Percentiles rank a stretch among this genome's conserved stretches.
phyloP scores from a whole-genome alignment of 2,113 vertebrate species.

The Motacilla alba region DNA sequence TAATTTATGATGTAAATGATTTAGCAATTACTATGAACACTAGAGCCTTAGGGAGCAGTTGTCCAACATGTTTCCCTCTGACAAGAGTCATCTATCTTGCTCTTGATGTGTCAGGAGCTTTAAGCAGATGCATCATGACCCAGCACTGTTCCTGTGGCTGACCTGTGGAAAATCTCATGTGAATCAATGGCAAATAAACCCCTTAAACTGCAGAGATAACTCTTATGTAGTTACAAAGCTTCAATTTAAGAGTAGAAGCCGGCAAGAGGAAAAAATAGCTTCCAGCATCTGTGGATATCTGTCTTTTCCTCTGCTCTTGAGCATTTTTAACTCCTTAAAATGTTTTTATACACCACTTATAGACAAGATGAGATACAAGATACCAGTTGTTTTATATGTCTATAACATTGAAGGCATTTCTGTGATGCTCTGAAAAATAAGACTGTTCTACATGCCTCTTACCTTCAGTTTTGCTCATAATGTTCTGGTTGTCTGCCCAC shows the following conservation, averaged over 20 bases:
- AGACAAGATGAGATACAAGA: background rate
- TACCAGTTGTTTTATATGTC: background rate
- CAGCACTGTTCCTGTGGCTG: slow-evolving; percentile 17
- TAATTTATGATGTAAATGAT: slow-evolving; percentile 49
- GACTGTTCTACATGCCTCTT: background rate
- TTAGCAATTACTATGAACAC: slow-evolving; percentile 38
- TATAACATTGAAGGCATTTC: background rate
- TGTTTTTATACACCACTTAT: background rate
- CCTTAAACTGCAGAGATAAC: slow-evolving; percentile 16
- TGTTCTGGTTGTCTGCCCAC: background rate
- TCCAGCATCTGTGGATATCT: background rate
- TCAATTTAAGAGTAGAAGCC: background rate
- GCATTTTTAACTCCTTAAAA: background rate
- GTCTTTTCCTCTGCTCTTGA: background rate
- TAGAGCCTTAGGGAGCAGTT: slow-evolving; percentile 31
- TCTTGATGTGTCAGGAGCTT: slow-evolving; percentile 18
- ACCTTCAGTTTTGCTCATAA: background rate
- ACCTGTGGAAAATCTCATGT: background rate
- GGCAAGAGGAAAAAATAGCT: background rate
- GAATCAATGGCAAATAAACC: slow-evolving; percentile 22
- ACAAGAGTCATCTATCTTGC: slow-evolving; percentile 1
- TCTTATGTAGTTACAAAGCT: background rate
- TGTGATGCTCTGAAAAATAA: background rate
- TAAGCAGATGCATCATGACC: background rate
- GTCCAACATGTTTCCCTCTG: background rate